These are phyloP conservation scores for Alosa sapidissima DNA, from an alignment of 2,797 vertebrate genomes.

Conservation along the genomic window DNA sequence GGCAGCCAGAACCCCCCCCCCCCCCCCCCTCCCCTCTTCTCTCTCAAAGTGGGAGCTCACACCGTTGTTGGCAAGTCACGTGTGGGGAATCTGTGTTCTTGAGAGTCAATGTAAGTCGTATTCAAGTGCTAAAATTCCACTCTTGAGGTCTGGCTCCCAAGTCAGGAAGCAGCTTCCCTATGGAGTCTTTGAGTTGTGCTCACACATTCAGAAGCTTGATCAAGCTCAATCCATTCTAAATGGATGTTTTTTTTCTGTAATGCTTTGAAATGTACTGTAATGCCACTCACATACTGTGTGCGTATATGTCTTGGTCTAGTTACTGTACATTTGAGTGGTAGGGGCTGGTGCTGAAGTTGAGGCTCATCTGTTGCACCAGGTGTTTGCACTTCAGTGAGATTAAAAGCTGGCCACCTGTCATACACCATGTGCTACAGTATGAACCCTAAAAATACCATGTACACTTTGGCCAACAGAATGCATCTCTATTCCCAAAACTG, in stretches of 20 bases:
- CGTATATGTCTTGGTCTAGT: neutral
- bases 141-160: neutral
- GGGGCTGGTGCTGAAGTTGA: neutral
- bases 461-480: neutral
- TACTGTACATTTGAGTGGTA: neutral
- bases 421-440: neutral
- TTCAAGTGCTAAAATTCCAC: conserved; percentile 2
- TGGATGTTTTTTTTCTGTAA: neutral
- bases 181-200: neutral
- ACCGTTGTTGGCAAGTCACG: neutral
- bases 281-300: neutral
- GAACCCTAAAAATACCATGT: neutral
- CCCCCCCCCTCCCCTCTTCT: neutral
- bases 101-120: neutral
- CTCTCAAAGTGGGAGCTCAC: neutral
- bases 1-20: neutral
- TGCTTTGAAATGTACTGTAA: neutral
- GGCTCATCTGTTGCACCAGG: neutral
- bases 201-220: neutral
- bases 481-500: conserved; percentile 2
- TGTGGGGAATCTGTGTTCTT: neutral
- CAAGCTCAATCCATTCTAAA: neutral
- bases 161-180: neutral
- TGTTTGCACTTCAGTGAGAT: conserved; percentile 15
- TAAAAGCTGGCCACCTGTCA: neutral